Percentiles rank a stretch among this genome's conserved stretches.
Conservation (phyloP, 2,113 vertebrate species). For the Gallinago jamesoni region DNA sequence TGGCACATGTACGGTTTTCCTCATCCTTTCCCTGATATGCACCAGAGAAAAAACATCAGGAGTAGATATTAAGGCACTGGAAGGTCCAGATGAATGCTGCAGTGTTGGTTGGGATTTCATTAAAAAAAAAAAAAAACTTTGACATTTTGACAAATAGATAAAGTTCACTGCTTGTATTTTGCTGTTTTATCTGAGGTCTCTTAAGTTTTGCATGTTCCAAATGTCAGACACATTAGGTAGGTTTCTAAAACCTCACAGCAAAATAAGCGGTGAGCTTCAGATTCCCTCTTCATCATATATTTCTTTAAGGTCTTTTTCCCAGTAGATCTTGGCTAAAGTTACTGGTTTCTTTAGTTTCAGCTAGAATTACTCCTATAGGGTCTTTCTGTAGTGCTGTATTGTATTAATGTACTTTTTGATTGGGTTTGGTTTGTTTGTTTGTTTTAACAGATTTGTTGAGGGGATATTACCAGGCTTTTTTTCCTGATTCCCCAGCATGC, state of each 20-base stretch:
- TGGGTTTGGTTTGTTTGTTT: not conserved
- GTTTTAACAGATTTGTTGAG: not conserved
- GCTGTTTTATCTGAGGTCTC: slow-evolving; percentile 2
- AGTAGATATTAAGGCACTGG: not conserved
- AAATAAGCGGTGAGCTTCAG: not conserved
- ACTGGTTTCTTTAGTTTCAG: not conserved
- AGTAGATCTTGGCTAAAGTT: not conserved
- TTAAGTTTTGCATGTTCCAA: slow-evolving; percentile 5
- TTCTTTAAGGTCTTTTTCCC: not conserved
- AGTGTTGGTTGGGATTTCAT: not conserved
- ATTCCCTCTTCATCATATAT: not conserved
- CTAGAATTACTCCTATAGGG: not conserved
- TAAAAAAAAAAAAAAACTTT: not conserved
- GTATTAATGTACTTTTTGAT: not conserved
- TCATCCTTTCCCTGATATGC: not conserved
- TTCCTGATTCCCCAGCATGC: not conserved
- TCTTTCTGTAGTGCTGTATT: not conserved
- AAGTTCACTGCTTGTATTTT: slow-evolving; percentile 18
- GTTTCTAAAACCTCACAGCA: not conserved
- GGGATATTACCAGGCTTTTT: not conserved
- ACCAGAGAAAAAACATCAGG: not conserved
- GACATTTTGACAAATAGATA: slow-evolving; percentile 34
- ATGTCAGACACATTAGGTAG: not conserved
- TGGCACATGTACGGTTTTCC: not conserved
- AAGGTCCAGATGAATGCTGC: not conserved